Evolutionary conservation across 2,888 invertebrate genomes (phyloP).

Genomic region (Iphiclides podalirius): DNA sequence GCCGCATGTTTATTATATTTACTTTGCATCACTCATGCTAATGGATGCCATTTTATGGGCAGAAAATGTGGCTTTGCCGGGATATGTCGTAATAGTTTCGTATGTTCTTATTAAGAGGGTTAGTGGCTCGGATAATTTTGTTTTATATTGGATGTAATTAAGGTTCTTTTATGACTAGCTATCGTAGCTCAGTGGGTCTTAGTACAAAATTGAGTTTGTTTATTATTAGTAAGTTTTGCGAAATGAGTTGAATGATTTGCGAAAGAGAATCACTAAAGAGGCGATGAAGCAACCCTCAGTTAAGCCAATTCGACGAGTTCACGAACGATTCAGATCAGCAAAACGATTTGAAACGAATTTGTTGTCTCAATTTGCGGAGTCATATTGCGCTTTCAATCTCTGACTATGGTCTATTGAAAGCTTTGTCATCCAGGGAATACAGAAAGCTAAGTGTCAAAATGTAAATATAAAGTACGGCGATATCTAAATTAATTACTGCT

Average conservation of each 20-base stretch:
- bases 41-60: slow-evolving; percentile 28
- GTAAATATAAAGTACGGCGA: too few species aligned
- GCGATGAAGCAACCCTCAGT: not conserved
- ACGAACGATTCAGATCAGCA: not conserved
- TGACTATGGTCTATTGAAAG: too few species aligned
- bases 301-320: not conserved
- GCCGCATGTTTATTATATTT: slow-evolving; percentile 34
- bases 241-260: too few species aligned
- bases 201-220: too few species aligned
- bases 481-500: too few species aligned
- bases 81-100: not conserved
- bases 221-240: too few species aligned
- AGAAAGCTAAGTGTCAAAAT: too few species aligned
- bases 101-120: not conserved
- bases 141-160: not conserved
- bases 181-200: too few species aligned
- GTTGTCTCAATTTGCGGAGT: not conserved
- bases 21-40: slow-evolving; percentile 24
- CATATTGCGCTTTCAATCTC: not conserved
- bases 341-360: not conserved
- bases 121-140: not conserved
- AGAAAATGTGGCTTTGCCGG: not conserved
- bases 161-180: too few species aligned
- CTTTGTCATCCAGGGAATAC: too few species aligned
- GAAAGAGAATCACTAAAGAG: too few species aligned